phyloP scores from a whole-genome alignment of 2,797 vertebrate genomes.

The Chloroceryle inda region DNA sequence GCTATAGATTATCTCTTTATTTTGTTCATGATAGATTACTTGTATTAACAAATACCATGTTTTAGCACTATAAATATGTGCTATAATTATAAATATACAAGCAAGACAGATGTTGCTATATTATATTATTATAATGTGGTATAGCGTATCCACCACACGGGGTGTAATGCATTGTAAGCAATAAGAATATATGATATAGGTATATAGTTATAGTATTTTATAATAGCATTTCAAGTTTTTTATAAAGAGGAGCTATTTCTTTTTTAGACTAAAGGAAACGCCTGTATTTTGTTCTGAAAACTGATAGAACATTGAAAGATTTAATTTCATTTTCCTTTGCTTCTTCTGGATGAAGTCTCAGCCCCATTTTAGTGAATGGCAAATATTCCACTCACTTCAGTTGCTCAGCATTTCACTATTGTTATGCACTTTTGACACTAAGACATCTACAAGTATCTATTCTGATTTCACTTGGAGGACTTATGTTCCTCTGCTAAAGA shows the following conservation, averaged over 20 bases:
- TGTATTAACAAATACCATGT: not conserved
- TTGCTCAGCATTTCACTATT: not conserved
- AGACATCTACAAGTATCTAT: not conserved
- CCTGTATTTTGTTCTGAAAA: not conserved
- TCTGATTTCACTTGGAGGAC: not conserved
- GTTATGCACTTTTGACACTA: not conserved
- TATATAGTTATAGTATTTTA: not conserved
- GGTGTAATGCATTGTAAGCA: not conserved
- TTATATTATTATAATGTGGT: not conserved
- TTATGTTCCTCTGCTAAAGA: not conserved
- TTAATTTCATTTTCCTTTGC: not conserved
- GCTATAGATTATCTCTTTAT: not conserved
- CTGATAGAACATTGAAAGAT: not conserved
- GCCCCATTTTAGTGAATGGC: not conserved
- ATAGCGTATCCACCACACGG: not conserved
- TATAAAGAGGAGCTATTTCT: not conserved
- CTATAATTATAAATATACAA: not conserved
- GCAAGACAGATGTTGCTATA: not conserved
- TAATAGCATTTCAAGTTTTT: not conserved
- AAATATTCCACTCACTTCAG: not conserved
- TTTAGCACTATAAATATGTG: not conserved
- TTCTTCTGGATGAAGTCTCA: not conserved
- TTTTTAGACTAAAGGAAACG: not conserved
- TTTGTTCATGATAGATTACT: not conserved
- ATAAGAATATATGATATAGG: not conserved